phyloP scores from a whole-genome alignment of 92 coral and sea anemone species.

The Nematostella vectensis region DNA sequence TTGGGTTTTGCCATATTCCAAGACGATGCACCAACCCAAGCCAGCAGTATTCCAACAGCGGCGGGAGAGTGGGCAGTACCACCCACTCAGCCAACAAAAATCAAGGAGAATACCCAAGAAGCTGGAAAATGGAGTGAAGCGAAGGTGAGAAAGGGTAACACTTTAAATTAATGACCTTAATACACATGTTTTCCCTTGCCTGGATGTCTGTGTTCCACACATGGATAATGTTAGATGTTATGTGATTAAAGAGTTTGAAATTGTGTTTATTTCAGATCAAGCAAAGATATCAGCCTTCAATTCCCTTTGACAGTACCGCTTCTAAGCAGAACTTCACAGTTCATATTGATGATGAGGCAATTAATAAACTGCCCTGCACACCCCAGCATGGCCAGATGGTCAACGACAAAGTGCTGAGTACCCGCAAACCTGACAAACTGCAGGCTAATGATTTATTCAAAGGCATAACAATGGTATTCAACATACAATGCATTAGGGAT shows the following conservation, averaged over 20 bases:
- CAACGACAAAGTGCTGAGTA: conserved; percentile 76
- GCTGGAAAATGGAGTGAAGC: conserved; percentile 75
- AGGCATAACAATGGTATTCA: conserved; percentile 25
- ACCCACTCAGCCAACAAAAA: conserved; percentile 51
- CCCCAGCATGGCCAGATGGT: conserved; percentile 40
- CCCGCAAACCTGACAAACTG: conserved; percentile 62
- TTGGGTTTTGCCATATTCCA: conserved; percentile 45
- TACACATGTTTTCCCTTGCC: neutral
- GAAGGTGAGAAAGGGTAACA: conserved; percentile 35
- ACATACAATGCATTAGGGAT: neutral
- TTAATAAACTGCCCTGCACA: conserved; percentile 34
- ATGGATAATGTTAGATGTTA: no score
- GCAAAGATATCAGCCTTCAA: conserved; percentile 25
- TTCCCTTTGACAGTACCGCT: conserved; percentile 21
- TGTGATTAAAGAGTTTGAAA: no score
- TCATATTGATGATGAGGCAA: conserved; percentile 61
- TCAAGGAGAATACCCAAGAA: conserved; percentile 65
- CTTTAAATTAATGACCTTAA: neutral
- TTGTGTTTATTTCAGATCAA: conserved; percentile 27
- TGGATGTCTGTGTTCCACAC: no score
- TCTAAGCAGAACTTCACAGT: conserved; percentile 57
- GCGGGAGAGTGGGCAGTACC: conserved; percentile 86
- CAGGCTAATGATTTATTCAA: conserved; percentile 53
- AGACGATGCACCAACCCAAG: conserved; percentile 39
- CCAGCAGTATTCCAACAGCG: conserved; percentile 48